Base-by-base conservation (phyloP, 2,888 invertebrate genomes). In the Andrena hattorfiana region DNA sequence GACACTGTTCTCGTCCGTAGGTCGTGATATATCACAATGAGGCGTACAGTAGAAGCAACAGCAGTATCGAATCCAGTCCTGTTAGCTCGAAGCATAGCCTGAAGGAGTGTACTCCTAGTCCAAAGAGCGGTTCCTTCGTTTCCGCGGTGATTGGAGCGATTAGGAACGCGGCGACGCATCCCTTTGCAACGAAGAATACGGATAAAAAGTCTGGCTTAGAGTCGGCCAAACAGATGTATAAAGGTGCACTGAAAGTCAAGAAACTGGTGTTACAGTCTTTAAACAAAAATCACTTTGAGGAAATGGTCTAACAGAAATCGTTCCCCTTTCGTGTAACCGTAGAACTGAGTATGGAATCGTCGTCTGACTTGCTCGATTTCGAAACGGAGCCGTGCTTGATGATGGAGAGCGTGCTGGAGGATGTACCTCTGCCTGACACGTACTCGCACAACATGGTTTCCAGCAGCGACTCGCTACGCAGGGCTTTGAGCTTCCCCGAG, bases 341-440 rank as follows among this genome's bases (percentile, higher is more conserved):
- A 96, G 97, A 97, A 82, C 80, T 93, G 74, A 93, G 92, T 42
- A 90, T 90, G 35, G 97, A 97, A 94, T 97, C 97, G 7, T 93
- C 93, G 23, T 96, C 96, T 5, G 97, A 97, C 91, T 95, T 97
- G 93, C 94, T 97, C 51, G 97, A 97, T 93, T 97, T 97, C 0
- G 97, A 97, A 95, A 97, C 97, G 0, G 97, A 97, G 91, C 97
- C 97, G 0, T 97, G 97, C 89, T 94, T 97, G 28, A 97, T 97
- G 95, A 97, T 97, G 95, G 97, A 97, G 90, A 97, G 97, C 71
- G 97, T 96, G 35, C 89, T 96, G 81, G 96, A 96, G 92, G 96
- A 96, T 91, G 96, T 96, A 23, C 94, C 95, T 42, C 94, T 96
- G 83, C 96, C 95, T 0, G 96, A 96, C 89, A 96, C 96, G 16